A percentile compares a stretch with the other conserved stretches of the same genome.
phyloP scores from a whole-genome alignment of 1,140 invertebrate species.

The Choristoneura fumiferana region DNA sequence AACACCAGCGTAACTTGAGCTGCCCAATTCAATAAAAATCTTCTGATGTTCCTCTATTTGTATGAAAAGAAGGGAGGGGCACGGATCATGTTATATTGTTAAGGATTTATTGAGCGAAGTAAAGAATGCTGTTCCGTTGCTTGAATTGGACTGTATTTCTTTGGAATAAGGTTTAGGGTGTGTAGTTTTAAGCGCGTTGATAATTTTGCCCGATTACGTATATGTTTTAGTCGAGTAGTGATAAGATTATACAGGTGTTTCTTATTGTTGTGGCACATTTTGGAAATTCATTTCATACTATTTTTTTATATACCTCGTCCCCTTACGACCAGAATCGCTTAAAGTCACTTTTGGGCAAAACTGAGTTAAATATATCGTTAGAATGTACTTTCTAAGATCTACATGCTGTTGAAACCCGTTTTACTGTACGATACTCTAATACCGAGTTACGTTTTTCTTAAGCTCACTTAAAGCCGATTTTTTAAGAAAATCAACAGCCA shows the following conservation, averaged over 20 bases:
- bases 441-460: no score
- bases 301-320: no score
- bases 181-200: conserved; percentile 15
- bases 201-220: conserved; percentile 45
- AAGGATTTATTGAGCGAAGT: conserved; percentile 21
- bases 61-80: conserved; percentile 21
- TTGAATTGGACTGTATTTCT: conserved; percentile 25
- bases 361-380: no score
- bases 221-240: conserved; percentile 47
- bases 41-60: conserved; percentile 9
- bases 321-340: no score
- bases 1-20: conserved; percentile 36
- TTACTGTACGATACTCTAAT: no score
- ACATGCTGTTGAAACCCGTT: no score
- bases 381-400: no score
- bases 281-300: no score
- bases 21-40: conserved; percentile 27
- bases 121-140: conserved; percentile 17
- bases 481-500: no score
- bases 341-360: no score
- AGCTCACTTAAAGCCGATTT: no score
- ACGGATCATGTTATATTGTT: conserved; percentile 40
- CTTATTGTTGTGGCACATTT: not conserved
- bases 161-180: conserved; percentile 16
- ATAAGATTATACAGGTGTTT: conserved; percentile 53